Evolutionary conservation across 2,888 invertebrate species (phyloP), one percentile per base, ranked within the genome.

Genomic region (Rambutsinella grinnellia): DNA sequence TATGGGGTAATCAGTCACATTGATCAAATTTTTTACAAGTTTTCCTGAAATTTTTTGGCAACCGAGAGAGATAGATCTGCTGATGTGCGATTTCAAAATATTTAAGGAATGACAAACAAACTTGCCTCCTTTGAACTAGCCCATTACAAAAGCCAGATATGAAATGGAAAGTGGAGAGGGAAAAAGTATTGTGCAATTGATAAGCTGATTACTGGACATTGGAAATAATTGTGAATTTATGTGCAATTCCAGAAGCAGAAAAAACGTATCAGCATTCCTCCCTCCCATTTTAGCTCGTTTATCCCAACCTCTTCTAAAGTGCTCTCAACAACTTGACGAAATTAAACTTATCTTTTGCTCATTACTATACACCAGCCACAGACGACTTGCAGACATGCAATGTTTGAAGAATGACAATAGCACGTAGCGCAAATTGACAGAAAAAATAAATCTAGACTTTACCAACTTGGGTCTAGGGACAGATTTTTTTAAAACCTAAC

Each of bases 1-100:
- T 66, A 72, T 66, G 72, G 72, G 72, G 72, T 66, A 71, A 71
- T 78, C 72, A 68, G 72, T 58, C 51, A 36, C 67, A 60, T 62
- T 62, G 46, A 77, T 67, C 69, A 67, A 47, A n/a, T 46, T 65
- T n/a, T n/a, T n/a, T 24, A 49, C 51, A 61, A 61, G 47, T 21
- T 27, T 61, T 26, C 57, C 51, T 53, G 46, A 21, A 21, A 3
- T 15, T 66, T 67, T 67, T 61, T 71, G 67, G 67, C 67, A 67
- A 67, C 26, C 36, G 21, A 27, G 28, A 58, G 49, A 54, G 47
- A 58, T 53, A 24, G 13, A 28, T 56, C 28, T 26, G 54, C 10
- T n/a, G 44, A 56, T 58, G 19, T 24, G 17, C 36, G 47, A 44
- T 17, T n/a, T 36, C 17, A 1, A 19, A 28, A 60, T n/a, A n/a